Evolutionary conservation across 2,113 vertebrate genomes (phyloP).

Genomic region (Platichthys stellatus): DNA sequence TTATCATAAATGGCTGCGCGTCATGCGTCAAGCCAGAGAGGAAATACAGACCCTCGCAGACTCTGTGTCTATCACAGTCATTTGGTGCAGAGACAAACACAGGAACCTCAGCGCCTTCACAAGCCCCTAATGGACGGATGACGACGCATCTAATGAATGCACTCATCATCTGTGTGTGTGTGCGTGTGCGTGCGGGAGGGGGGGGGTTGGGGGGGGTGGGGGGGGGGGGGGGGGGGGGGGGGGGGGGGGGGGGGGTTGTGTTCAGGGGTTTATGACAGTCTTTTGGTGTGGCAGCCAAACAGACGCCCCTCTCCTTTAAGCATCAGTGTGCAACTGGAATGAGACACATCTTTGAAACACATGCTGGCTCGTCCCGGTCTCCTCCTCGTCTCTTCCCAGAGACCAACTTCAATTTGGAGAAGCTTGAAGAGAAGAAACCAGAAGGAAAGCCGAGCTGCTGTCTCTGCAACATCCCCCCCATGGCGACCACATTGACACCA

Average conservation of each 20-base stretch:
- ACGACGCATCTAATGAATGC: conserved; percentile 63
- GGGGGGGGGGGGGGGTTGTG: conserved; percentile 10
- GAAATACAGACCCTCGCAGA: conserved; percentile 30
- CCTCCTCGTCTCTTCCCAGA: conserved; percentile 21
- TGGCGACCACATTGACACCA: neutral
- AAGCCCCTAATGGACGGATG: conserved; percentile 67
- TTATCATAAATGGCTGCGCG: neutral
- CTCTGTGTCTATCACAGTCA: conserved; percentile 44
- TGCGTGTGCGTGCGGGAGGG: neutral
- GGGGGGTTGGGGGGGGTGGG: too few species aligned
- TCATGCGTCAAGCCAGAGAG: conserved; percentile 18
- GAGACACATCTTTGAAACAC: conserved; percentile 78
- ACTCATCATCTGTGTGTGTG: conserved; percentile 56
- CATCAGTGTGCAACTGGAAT: conserved; percentile 50
- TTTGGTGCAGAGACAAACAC: conserved; percentile 66
- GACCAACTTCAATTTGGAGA: conserved; percentile 45
- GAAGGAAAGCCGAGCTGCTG: neutral
- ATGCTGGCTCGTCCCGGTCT: conserved; percentile 65
- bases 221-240: neutral
- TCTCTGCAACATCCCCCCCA: neutral
- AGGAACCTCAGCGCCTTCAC: conserved; percentile 60
- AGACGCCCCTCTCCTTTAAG: conserved; percentile 69
- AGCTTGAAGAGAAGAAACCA: conserved; percentile 33
- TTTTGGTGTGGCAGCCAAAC: conserved; percentile 78
- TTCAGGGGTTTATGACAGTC: conserved; percentile 74